Evolutionary conservation across 2,888 invertebrate genomes (phyloP).

Genomic region (Tinea trinotella): DNA sequence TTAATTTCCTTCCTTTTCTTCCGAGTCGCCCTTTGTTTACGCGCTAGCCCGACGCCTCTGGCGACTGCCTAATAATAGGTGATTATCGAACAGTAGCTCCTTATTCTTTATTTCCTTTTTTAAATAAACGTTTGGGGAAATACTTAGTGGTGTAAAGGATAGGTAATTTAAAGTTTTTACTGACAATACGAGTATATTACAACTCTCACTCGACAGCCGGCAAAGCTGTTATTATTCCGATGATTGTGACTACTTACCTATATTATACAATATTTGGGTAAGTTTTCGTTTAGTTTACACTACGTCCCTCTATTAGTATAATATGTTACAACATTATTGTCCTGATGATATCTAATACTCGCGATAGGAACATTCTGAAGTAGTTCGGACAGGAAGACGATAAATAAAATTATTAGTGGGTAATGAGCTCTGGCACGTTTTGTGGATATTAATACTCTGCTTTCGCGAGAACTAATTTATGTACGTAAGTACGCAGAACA

Average conservation of each 20-base stretch:
- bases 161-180: constrained; percentile 56
- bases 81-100: constrained; percentile 45
- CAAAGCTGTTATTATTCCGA: constrained; percentile 54
- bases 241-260: constrained; percentile 25
- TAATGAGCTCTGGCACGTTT: constrained; percentile 57
- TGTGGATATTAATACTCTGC: constrained; percentile 65
- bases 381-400: constrained; percentile 47
- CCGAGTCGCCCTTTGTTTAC: constrained; percentile 55
- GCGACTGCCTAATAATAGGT: constrained; percentile 53
- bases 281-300: not conserved
- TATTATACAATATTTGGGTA: constrained; percentile 19
- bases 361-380: constrained; percentile 26
- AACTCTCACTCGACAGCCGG: constrained; percentile 40
- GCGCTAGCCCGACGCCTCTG: constrained; percentile 50
- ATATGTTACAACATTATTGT: too few relatives aligned
- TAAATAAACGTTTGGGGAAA: constrained; percentile 53
- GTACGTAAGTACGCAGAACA: constrained; percentile 70
- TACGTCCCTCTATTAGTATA: not conserved
- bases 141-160: constrained; percentile 29
- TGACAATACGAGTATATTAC: constrained; percentile 33
- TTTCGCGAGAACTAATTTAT: constrained; percentile 69
- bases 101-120: constrained; percentile 36
- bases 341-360: too few relatives aligned
- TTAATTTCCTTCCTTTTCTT: constrained; percentile 66
- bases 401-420: constrained; percentile 65